phyloP scores from a whole-genome alignment of 2,888 invertebrate genomes.

The Pycnomerus fuliginosus region DNA sequence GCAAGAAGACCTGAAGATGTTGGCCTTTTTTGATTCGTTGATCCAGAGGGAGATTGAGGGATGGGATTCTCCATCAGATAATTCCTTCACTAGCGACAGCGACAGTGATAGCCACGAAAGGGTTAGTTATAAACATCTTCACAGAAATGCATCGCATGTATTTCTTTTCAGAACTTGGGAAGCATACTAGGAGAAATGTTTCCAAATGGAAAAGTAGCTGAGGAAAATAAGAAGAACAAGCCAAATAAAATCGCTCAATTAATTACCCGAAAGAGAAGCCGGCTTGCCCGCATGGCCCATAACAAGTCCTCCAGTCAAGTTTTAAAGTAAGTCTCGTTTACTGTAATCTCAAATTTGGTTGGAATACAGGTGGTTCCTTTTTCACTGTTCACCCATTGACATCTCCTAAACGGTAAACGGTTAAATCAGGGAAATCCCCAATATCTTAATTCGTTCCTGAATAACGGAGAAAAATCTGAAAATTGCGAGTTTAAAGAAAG shows the following conservation, averaged over 20 bases:
- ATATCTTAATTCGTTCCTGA: too few relatives aligned
- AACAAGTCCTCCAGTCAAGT: constrained; percentile 54
- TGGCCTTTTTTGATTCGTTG: constrained; percentile 94
- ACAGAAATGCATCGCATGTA: too few relatives aligned
- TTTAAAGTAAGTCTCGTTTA: constrained; percentile 30
- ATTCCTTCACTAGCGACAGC: constrained; percentile 41
- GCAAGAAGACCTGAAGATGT: constrained; percentile 90
- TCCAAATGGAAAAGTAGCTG: constrained; percentile 46
- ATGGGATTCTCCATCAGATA: constrained; percentile 55
- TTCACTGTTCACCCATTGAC: too few relatives aligned
- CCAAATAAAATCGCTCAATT: constrained; percentile 70
- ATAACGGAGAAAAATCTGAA: too few relatives aligned
- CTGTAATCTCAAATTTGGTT: too few relatives aligned
- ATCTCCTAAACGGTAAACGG: too few relatives aligned
- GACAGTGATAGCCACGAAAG: constrained; percentile 37
- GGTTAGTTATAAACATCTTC: constrained; percentile 5
- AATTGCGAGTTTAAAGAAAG: too few relatives aligned
- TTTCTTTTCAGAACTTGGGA: constrained; percentile 11
- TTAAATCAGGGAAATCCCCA: too few relatives aligned
- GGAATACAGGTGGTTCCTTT: too few relatives aligned
- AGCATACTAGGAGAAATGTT: constrained; percentile 30
- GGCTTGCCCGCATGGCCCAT: constrained; percentile 63
- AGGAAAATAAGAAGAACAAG: constrained; percentile 48
- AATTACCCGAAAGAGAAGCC: constrained; percentile 70
- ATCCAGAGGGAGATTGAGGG: constrained; percentile 89